Base-by-base conservation (phyloP, 2,113 vertebrate genomes). In the Prunella himalayana region DNA sequence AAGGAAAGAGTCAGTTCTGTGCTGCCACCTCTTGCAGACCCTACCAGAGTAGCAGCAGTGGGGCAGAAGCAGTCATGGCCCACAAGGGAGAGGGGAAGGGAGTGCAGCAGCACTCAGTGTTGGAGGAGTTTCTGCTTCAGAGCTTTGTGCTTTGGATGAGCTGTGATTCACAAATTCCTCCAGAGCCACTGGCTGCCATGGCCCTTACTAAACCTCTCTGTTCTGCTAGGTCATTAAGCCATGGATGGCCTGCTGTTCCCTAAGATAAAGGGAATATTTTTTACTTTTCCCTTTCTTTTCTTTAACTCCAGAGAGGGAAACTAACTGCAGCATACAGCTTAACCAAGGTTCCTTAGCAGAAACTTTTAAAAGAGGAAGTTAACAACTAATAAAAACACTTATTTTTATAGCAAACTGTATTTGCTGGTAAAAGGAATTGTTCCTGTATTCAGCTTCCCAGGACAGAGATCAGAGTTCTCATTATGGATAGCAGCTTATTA, bases 31-130 rank as follows among this genome's bases (percentile, higher is more conserved):
- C 23, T 19, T 47, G 47, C 72, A 75, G 68, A 17, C 13, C n/a
- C 44, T 19, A 5, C 10, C 37, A 50, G 25, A 45, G 63, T 31
- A n/a, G 41, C 8, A 60, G 44, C 42, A 65, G 11, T 3, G 13
- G 47, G 17, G 51, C 49, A 60, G 22, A 30, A 44, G 51, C 5
- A 35, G 35, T 3, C 16, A 3, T 0, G 4, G 51, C 9, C 68
- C 45, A 25, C 16, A 14, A 10, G 19, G 0, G 1, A 51, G 16
- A 1, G 1, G 50, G 47, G 44, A 8, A 37, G 13, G 0, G 5
- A 2, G 7, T 0, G 11, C 27, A 86, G 63, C 14, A 19, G 11
- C 9, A 59, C 63, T 47, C 41, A 30, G 18, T 5, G 7, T 6
- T 3, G 0, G 25, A 42, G 14, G 24, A 82, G 25, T 17, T 88